These are phyloP conservation scores for Gavialis gangeticus DNA, from an alignment of 2,113 vertebrate species.

Conservation along the genomic window DNA sequence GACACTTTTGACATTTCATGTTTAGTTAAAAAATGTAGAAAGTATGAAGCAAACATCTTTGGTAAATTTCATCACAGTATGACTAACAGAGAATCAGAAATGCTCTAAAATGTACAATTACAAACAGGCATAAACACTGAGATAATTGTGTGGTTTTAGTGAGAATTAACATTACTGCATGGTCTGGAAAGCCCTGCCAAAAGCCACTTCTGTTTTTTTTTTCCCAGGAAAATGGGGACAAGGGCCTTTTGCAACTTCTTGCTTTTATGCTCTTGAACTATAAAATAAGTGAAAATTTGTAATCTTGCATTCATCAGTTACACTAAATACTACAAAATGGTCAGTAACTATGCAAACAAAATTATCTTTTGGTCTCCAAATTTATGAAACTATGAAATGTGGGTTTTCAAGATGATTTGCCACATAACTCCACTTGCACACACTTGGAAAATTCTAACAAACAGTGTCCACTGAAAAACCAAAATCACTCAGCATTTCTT, in stretches of 20 bases:
- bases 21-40: constrained; percentile 18
- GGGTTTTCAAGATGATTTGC: neutral
- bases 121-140: constrained; percentile 63
- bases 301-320: constrained; percentile 28
- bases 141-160: constrained; percentile 69
- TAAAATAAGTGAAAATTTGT: constrained; percentile 33
- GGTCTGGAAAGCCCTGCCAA: constrained; percentile 67
- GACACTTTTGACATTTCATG: constrained; percentile 6
- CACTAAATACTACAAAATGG: constrained; percentile 28
- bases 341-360: constrained; percentile 5
- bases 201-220: constrained; percentile 69
- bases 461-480: fast-evolving
- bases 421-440: neutral
- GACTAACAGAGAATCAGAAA: constrained; percentile 56
- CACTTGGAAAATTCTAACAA: constrained; percentile 20
- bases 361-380: neutral
- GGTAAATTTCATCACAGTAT: constrained; percentile 58
- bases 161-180: constrained; percentile 61
- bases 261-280: constrained; percentile 37
- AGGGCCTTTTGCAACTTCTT: constrained; percentile 20
- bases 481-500: neutral
- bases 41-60: constrained; percentile 8
- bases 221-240: constrained; percentile 54
- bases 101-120: constrained; percentile 55
- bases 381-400: neutral